A percentile compares a stretch with the other conserved stretches of the same genome.
Conservation (phyloP, 2,797 vertebrate species). For the Stomatorhinus walkeri region DNA sequence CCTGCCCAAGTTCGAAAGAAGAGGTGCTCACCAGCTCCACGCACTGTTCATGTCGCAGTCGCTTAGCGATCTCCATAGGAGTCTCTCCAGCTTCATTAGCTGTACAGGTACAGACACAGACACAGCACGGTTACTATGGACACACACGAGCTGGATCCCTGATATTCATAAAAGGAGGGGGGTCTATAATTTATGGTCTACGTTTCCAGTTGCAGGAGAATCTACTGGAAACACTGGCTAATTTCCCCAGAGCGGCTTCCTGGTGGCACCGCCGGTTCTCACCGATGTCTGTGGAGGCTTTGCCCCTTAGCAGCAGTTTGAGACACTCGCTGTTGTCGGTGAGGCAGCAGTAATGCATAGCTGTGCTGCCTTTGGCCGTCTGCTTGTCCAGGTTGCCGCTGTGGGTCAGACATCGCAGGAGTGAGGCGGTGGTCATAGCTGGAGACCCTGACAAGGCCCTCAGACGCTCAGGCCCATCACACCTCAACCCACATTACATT, state of each 20-base stretch:
- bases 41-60: constrained; percentile 76
- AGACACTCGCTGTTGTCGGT: constrained; percentile 90
- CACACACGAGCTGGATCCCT: neutral
- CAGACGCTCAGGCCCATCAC: neutral
- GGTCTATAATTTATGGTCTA: neutral
- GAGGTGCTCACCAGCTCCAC: constrained; percentile 79
- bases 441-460: neutral
- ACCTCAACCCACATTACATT: neutral
- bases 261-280: constrained; percentile 35
- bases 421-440: neutral
- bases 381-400: constrained; percentile 87
- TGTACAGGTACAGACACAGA: constrained; percentile 40
- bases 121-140: neutral
- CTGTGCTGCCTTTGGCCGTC: constrained; percentile 80
- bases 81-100: constrained; percentile 88
- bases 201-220: neutral
- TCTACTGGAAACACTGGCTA: neutral
- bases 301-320: constrained; percentile 86
- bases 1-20: neutral
- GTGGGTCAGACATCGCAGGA: constrained; percentile 18
- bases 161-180: neutral
- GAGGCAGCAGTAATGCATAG: constrained; percentile 92
- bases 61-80: constrained; percentile 77
- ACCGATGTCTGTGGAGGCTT: constrained; percentile 82
- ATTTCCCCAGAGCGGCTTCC: neutral